Evolutionary conservation across 2,888 invertebrate species (phyloP).

Genomic region (Gasteruption jaculator): DNA sequence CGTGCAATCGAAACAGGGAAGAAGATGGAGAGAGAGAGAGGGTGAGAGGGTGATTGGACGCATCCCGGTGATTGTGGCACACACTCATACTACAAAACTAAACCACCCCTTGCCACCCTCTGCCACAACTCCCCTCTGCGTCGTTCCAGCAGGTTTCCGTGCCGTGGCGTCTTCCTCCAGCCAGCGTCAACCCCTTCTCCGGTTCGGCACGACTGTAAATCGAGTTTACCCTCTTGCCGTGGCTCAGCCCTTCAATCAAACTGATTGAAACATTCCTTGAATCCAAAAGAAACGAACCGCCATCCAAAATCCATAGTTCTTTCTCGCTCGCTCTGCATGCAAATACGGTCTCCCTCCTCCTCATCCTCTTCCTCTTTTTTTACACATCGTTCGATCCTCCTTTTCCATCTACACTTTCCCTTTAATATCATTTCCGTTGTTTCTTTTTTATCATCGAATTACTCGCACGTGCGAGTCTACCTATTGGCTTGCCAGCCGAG

Average conservation of each 20-base stretch:
- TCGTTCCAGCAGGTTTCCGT: slow-evolving; percentile 9
- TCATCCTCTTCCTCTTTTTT: slow-evolving; percentile 20
- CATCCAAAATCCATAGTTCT: slow-evolving; percentile 22
- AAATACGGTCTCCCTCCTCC: slow-evolving; percentile 18
- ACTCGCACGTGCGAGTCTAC: no score
- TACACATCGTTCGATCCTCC: slow-evolving; percentile 10
- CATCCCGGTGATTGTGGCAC: slow-evolving; percentile 51
- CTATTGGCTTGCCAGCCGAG: no score
- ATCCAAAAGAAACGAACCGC: slow-evolving; percentile 52
- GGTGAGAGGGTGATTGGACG: slow-evolving; percentile 49
- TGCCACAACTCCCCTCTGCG: slow-evolving; percentile 16
- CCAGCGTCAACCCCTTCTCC: slow-evolving; percentile 16
- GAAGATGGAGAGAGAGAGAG: slow-evolving; percentile 28
- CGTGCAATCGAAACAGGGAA: slow-evolving; percentile 35
- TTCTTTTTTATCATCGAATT: no score
- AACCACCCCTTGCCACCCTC: slow-evolving; percentile 17
- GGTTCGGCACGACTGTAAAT: slow-evolving; percentile 47
- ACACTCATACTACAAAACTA: slow-evolving; percentile 30
- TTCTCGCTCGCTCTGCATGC: slow-evolving; percentile 11
- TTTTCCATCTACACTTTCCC: slow-evolving; percentile 16
- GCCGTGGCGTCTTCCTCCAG: slow-evolving; percentile 7
- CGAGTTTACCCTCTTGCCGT: slow-evolving; percentile 53
- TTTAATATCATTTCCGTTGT: slow-evolving; percentile 6
- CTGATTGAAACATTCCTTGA: slow-evolving; percentile 53
- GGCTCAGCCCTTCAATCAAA: slow-evolving; percentile 52